Base-by-base conservation (phyloP, 2,113 vertebrate genomes). In the Lasiurus cinereus region DNA sequence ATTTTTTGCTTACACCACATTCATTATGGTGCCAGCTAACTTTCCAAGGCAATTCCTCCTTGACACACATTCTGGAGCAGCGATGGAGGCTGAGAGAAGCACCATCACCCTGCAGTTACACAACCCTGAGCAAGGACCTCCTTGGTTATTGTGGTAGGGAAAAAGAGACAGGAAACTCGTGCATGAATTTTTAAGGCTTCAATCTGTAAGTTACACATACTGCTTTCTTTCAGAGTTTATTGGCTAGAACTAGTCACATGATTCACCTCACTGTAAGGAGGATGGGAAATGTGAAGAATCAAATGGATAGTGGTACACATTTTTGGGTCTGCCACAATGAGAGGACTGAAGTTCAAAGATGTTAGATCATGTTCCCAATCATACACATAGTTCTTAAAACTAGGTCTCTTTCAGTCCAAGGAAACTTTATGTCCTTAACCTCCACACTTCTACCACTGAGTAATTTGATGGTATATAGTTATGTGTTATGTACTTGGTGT, bases 71-170 rank as follows among this genome's bases (percentile, higher is more conserved):
- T 76, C 46, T 31, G 48, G 46, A 76, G 48, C 46, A 76, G 54
- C 48, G 6, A 33, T 69, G 0, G 8, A 85, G 16, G 14, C 24
- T 29, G 3, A 69, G 24, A 46, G 82, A 74, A 91, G 3, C 15
- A 18, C 11, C 12, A 1, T 5, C 13, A 13, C 8, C 4, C 3
- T 86, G 3, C 6, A 10, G 27, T 66, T n/a, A 11, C 6, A 52
- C 50, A 4, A 4, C 59, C 36, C 14, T 31, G 72, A 79, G n/a
- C 1, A 7, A 29, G 22, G 9, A 8, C 13, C 19, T 18, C 5
- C 52, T 27, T 21, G 1, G 14, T 56, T 36, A 14, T 18, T 33
- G 16, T 39, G 8, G 4, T 4, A 64, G 67, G 36, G 18, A 11
- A 48, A 90, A 48, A 59, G n/a, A 19, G 33, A 85, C 6, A 59